These are phyloP conservation scores for Magallana gigas DNA, from an alignment of 1,140 invertebrate species.

Conservation along the genomic window DNA sequence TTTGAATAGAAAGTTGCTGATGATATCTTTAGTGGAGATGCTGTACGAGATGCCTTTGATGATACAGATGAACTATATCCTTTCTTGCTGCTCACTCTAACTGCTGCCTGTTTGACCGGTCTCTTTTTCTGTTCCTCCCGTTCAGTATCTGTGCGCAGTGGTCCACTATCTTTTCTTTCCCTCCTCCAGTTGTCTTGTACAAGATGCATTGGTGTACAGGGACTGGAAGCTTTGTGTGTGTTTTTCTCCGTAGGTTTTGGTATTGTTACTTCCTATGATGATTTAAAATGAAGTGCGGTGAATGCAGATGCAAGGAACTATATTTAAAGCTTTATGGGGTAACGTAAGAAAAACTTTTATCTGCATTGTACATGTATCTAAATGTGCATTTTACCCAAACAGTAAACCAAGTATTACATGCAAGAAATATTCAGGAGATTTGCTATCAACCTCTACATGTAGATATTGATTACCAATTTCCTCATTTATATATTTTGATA, in stretches of 20 bases:
- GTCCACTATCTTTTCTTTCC: not conserved
- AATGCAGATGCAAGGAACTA: too few species aligned
- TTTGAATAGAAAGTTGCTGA: constrained; percentile 33
- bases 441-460: too few species aligned
- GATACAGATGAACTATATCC: constrained; percentile 45
- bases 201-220: constrained; percentile 12
- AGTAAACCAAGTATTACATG: too few species aligned
- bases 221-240: not conserved
- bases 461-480: too few species aligned
- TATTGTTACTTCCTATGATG: not conserved
- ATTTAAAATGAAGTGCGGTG: too few species aligned
- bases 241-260: not conserved
- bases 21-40: constrained; percentile 38
- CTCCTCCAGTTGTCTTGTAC: not conserved
- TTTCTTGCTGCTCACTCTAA: not conserved
- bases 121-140: not conserved
- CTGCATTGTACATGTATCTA: too few species aligned
- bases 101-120: not conserved
- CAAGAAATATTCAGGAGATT: too few species aligned
- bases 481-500: too few species aligned
- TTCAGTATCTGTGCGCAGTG: not conserved
- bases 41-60: constrained; percentile 43
- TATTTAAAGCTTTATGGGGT: too few species aligned
- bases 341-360: too few species aligned
- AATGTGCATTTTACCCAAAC: too few species aligned